These are phyloP conservation scores for Channa argus DNA, from an alignment of 2,113 vertebrate genomes.

Conservation along the genomic window DNA sequence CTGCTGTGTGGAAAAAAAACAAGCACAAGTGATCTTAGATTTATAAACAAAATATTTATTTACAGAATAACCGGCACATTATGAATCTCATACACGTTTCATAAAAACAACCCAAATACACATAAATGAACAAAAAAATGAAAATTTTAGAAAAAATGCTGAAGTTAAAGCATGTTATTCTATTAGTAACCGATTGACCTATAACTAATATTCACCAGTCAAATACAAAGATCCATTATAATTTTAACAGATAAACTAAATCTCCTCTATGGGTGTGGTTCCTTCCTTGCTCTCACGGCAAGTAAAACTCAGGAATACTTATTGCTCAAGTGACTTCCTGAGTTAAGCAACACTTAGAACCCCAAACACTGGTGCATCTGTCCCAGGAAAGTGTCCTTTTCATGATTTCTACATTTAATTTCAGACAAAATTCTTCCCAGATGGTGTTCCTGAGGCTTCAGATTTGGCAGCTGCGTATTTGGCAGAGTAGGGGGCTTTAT, in stretches of 20 bases:
- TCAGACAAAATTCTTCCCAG: slow-evolving; percentile 78
- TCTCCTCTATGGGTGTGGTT: slow-evolving; percentile 50
- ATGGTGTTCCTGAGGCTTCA: slow-evolving; percentile 56
- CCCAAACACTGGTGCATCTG: slow-evolving; percentile 41
- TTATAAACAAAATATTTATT: slow-evolving; percentile 75
- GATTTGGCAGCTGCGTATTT: slow-evolving; percentile 75
- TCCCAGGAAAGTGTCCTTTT: slow-evolving; percentile 31
- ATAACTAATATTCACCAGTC: too few relatives aligned
- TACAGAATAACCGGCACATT: slow-evolving; percentile 43
- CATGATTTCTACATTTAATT: not conserved
- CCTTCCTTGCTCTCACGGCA: slow-evolving; percentile 16
- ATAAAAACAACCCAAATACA: slow-evolving; percentile 31
- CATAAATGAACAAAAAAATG: not conserved
- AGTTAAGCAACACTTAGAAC: slow-evolving; percentile 17
- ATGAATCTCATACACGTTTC: slow-evolving; percentile 31
- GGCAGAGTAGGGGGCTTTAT: slow-evolving; percentile 49
- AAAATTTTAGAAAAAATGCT: too few relatives aligned
- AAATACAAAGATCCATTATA: slow-evolving; percentile 3
- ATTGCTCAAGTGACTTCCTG: slow-evolving; percentile 1
- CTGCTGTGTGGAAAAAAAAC: not conserved
- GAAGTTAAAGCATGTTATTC: not conserved
- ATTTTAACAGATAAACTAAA: not conserved
- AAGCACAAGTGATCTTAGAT: slow-evolving; percentile 21
- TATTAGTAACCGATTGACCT: not conserved
- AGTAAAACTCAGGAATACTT: not conserved